Evolutionary conservation across 2,797 vertebrate genomes (phyloP).

Genomic region (Limnodromus scolopaceus): DNA sequence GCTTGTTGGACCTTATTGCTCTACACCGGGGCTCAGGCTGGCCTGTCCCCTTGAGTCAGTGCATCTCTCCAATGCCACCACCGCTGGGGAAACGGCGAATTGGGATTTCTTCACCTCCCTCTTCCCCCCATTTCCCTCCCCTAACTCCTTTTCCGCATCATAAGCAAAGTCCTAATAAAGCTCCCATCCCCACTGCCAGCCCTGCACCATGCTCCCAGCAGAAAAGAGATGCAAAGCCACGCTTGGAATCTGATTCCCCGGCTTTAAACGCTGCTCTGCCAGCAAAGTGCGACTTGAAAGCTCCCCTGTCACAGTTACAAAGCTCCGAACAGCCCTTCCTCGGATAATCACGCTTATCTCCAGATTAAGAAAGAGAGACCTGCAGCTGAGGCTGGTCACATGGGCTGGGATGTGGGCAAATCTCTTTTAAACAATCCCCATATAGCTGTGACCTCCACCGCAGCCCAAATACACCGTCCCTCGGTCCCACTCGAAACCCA

Average conservation of each 20-base stretch:
- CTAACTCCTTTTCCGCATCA: slow-evolving; percentile 68
- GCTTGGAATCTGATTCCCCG: slow-evolving; percentile 84
- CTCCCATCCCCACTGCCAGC: slow-evolving; percentile 62
- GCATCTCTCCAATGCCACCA: background rate
- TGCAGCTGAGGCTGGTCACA: slow-evolving; percentile 86
- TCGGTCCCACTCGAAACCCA: slow-evolving; percentile 20
- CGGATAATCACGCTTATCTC: slow-evolving; percentile 91
- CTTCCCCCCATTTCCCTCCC: background rate
- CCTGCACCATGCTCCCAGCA: slow-evolving; percentile 70
- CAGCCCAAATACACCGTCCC: slow-evolving; percentile 55
- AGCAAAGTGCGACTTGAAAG: slow-evolving; percentile 86
- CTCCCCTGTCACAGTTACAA: slow-evolving; percentile 90
- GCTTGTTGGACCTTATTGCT: background rate
- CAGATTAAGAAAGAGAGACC: slow-evolving; percentile 91
- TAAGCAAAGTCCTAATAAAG: slow-evolving; percentile 77
- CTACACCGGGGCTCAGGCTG: background rate
- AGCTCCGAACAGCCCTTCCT: slow-evolving; percentile 88
- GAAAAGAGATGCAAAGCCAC: slow-evolving; percentile 78
- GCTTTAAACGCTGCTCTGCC: slow-evolving; percentile 85
- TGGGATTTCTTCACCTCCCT: background rate
- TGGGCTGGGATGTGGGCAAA: slow-evolving; percentile 74
- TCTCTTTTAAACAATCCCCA: slow-evolving; percentile 75
- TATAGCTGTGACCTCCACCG: slow-evolving; percentile 67
- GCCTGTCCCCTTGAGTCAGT: background rate
- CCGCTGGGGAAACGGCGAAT: background rate